These are phyloP conservation scores for Myripristis jacobus DNA, from an alignment of 2,797 vertebrate species.

Conservation along the genomic window DNA sequence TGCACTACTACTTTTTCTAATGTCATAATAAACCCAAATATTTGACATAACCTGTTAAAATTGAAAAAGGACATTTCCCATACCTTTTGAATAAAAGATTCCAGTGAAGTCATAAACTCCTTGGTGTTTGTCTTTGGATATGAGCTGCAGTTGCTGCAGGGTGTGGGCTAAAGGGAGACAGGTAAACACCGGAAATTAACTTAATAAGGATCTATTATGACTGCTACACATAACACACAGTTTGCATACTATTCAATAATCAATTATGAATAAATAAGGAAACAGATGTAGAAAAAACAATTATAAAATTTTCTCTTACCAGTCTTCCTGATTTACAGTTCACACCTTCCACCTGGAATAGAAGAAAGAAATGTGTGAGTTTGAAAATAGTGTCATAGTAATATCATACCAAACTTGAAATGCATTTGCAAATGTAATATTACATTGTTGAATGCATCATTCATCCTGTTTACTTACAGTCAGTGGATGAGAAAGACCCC, in stretches of 20 bases:
- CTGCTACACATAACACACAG: not conserved
- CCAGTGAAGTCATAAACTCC: constrained; percentile 69
- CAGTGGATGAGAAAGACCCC: fast-evolving
- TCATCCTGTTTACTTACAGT: constrained; percentile 70
- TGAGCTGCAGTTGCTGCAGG: constrained; percentile 59
- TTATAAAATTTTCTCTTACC: constrained; percentile 31
- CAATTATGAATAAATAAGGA: not conserved
- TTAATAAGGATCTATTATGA: not conserved
- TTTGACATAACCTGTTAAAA: not conserved
- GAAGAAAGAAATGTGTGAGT: not conserved
- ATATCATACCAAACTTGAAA: not conserved
- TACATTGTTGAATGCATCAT: not conserved
- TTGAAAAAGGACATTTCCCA: not conserved
- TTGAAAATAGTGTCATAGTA: not conserved
- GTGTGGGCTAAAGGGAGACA: constrained; percentile 54
- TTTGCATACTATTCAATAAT: not conserved
- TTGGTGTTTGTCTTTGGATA: constrained; percentile 41
- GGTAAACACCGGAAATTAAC: not conserved
- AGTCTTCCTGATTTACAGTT: constrained; percentile 1
- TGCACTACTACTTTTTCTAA: not conserved
- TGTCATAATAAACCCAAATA: not conserved
- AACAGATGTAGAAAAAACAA: not conserved
- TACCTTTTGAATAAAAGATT: constrained; percentile 76
- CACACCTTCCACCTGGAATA: constrained; percentile 44
- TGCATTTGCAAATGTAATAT: not conserved